These are phyloP conservation scores for Lepisosteus osseus DNA, from an alignment of 2,113 vertebrate species.

Conservation along the genomic window DNA sequence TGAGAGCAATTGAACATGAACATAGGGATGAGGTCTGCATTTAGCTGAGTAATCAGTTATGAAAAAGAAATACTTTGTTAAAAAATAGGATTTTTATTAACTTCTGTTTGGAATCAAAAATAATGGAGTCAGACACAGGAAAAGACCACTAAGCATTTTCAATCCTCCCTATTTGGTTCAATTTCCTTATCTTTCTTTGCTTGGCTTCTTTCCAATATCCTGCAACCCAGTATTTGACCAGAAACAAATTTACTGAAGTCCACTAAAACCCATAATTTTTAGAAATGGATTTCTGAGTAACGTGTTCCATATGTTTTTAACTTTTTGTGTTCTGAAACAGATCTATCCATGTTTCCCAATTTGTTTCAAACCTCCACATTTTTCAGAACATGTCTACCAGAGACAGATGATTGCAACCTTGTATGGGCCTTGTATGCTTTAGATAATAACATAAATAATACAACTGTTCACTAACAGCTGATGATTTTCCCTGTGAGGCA, in stretches of 20 bases:
- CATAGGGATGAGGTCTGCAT: no score
- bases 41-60: no score
- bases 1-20: no score
- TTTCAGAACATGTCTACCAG: slow-evolving; percentile 7
- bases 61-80: no score
- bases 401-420: slow-evolving; percentile 1
- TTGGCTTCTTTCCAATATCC: slow-evolving; percentile 59
- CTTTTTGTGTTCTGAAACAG: slow-evolving; percentile 41
- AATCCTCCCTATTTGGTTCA: slow-evolving; percentile 42
- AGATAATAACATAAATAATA: slow-evolving; percentile 1
- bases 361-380: slow-evolving; percentile 25
- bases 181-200: slow-evolving; percentile 61
- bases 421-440: slow-evolving; percentile 12
- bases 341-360: slow-evolving; percentile 29
- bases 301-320: slow-evolving; percentile 53
- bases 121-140: slow-evolving; percentile 49
- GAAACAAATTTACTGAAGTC: slow-evolving; percentile 33
- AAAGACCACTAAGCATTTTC: slow-evolving; percentile 39
- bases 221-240: slow-evolving; percentile 18
- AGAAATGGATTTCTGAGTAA: slow-evolving; percentile 46
- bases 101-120: slow-evolving; percentile 56
- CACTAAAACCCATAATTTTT: slow-evolving; percentile 40
- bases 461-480: neutral
- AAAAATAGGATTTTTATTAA: neutral
- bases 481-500: no score